phyloP scores from a whole-genome alignment of 1,140 invertebrate species.

The Trichomalopsis sarcophagae region DNA sequence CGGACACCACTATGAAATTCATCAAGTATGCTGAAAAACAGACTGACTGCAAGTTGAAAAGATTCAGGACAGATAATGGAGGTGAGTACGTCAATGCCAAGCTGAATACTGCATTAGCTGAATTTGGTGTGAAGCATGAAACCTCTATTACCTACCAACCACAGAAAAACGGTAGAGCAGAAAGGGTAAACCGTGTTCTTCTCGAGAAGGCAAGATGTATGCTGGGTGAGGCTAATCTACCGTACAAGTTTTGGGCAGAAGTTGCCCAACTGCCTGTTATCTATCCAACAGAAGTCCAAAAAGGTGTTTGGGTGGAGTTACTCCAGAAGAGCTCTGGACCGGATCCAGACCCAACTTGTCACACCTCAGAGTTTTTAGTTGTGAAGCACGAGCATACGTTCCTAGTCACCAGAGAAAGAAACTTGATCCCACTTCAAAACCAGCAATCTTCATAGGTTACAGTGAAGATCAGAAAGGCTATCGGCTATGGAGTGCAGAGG shows the following conservation, averaged over 20 bases:
- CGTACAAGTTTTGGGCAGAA: slow-evolving; percentile 61
- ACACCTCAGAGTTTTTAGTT: slow-evolving; percentile 70
- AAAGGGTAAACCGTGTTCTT: slow-evolving; percentile 63
- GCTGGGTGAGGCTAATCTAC: slow-evolving; percentile 34
- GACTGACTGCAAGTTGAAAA: slow-evolving; percentile 43
- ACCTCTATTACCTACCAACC: slow-evolving; percentile 59
- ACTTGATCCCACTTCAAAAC: slow-evolving; percentile 65
- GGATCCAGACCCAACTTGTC: slow-evolving; percentile 71
- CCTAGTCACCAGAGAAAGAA: slow-evolving; percentile 66
- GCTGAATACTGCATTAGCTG: background rate
- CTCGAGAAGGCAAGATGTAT: slow-evolving; percentile 57
- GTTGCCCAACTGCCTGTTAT: slow-evolving; percentile 62
- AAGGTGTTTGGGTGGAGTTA: slow-evolving; percentile 66
- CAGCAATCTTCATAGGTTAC: slow-evolving; percentile 68
- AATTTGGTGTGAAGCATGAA: slow-evolving; percentile 50
- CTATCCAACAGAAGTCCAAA: slow-evolving; percentile 57
- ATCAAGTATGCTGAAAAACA: slow-evolving; percentile 14
- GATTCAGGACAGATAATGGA: slow-evolving; percentile 54
- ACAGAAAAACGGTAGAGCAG: slow-evolving; percentile 64
- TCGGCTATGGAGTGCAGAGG: slow-evolving; percentile 58
- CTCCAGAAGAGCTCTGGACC: slow-evolving; percentile 69
- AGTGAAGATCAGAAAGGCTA: slow-evolving; percentile 64
- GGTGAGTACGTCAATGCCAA: slow-evolving; percentile 51
- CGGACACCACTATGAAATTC: background rate
- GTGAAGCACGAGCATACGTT: slow-evolving; percentile 66